These are phyloP conservation scores for Pampusana beccarii DNA, from an alignment of 2,113 vertebrate genomes.

Conservation along the genomic window DNA sequence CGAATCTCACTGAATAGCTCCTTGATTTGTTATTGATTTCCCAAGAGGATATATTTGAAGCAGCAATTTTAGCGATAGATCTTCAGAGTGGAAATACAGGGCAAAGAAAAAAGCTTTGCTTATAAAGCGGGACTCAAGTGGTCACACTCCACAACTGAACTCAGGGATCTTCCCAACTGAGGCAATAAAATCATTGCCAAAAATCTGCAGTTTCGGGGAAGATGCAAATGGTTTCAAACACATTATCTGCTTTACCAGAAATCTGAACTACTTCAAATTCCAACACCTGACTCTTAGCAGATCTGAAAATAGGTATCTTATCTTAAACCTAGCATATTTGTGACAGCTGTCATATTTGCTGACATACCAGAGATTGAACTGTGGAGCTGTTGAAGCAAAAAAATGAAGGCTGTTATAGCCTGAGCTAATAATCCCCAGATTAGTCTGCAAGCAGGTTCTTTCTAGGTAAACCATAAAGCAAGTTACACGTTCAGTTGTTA, in stretches of 20 bases:
- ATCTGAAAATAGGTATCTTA: constrained; percentile 56
- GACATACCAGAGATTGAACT: constrained; percentile 8
- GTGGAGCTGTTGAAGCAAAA: not conserved
- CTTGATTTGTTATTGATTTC: constrained; percentile 71
- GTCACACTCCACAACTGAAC: not conserved
- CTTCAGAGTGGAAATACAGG: constrained; percentile 1
- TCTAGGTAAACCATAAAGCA: not conserved
- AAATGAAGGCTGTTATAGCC: not conserved
- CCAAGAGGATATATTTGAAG: constrained; percentile 17
- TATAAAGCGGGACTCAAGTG: not conserved
- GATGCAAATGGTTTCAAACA: constrained; percentile 29
- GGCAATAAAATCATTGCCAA: not conserved
- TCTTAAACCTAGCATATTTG: constrained; percentile 21
- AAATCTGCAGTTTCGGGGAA: not conserved
- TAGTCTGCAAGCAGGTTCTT: not conserved
- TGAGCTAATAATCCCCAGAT: not conserved
- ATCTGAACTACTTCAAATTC: constrained; percentile 17
- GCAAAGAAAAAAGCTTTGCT: not conserved
- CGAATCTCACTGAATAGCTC: constrained; percentile 35
- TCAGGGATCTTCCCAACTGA: not conserved
- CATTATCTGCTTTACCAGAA: not conserved
- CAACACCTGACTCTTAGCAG: constrained; percentile 14
- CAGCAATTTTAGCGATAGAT: constrained; percentile 24
- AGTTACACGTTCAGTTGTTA: not conserved
- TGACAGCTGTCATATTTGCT: constrained; percentile 54